Conservation (phyloP, 2,797 vertebrate genomes). For the Pipistrellus nathusii region DNA sequence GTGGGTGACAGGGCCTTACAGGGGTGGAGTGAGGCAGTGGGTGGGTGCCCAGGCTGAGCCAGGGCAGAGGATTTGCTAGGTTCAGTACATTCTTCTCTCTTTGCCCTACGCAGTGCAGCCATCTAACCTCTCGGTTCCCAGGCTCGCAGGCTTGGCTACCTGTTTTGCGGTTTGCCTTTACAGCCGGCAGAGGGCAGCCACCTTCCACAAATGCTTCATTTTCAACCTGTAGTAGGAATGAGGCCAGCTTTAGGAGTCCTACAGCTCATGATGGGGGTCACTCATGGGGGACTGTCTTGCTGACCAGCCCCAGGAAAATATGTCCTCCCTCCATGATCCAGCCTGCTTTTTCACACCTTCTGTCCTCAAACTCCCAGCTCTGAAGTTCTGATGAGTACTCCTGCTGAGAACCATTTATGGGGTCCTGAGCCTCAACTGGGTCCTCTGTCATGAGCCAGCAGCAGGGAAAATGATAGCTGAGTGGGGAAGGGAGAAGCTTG, state of each 20-base stretch:
- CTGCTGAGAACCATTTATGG: neutral
- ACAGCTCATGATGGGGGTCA: rapidly evolving
- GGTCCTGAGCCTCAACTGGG: neutral
- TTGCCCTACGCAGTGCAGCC: no score
- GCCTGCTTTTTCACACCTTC: neutral
- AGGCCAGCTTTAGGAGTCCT: neutral
- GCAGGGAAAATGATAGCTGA: neutral
- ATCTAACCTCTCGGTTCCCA: neutral
- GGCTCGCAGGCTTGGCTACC: neutral
- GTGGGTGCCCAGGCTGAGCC: neutral
- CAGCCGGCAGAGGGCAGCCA: slow-evolving; percentile 69
- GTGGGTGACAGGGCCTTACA: neutral
- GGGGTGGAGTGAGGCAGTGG: neutral
- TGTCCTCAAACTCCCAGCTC: neutral
- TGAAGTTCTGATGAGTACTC: neutral
- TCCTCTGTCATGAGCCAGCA: neutral
- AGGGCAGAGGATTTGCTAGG: neutral
- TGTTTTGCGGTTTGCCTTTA: neutral
- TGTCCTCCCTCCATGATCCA: neutral
- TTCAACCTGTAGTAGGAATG: rapidly evolving
- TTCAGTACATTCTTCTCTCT: rapidly evolving
- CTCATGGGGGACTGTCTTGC: neutral
- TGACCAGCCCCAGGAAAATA: neutral
- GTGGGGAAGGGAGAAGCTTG: neutral
- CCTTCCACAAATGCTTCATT: neutral